phyloP scores from a whole-genome alignment of 1,140 invertebrate genomes.

The Palaemon carinicauda region DNA sequence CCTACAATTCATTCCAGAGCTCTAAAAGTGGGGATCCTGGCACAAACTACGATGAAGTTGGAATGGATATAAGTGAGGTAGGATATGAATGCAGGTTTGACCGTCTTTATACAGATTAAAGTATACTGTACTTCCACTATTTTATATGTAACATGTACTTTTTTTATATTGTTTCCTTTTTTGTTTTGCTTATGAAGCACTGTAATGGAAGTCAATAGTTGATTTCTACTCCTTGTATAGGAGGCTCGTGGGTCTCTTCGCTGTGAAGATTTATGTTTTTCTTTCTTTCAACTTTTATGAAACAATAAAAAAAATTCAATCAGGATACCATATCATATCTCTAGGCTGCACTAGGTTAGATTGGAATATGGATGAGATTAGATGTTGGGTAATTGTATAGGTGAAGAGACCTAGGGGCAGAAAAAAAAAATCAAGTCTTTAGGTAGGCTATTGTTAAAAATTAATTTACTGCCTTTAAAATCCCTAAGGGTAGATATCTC shows the following conservation, averaged over 20 bases:
- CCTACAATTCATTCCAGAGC: not conserved
- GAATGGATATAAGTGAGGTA: conserved; percentile 62
- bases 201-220: conserved; percentile 24
- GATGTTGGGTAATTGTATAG: no score
- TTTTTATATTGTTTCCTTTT: conserved; percentile 40
- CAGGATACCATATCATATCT: not conserved
- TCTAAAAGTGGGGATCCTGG: conserved; percentile 57
- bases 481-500: no score
- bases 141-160: conserved; percentile 31
- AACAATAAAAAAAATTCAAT: conserved; percentile 17
- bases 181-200: conserved; percentile 45
- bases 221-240: conserved; percentile 22
- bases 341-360: no score
- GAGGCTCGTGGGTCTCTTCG: conserved; percentile 5
- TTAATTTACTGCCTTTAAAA: no score
- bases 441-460: no score
- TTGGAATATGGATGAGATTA: no score
- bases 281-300: not conserved
- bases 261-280: conserved; percentile 12
- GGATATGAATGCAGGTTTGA: conserved; percentile 53
- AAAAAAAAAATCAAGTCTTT: no score
- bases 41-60: conserved; percentile 61
- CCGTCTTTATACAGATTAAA: conserved; percentile 20
- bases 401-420: no score
- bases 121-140: conserved; percentile 6